phyloP scores from a whole-genome alignment of 2,888 invertebrate genomes.

The Exocentrus adspersus region DNA sequence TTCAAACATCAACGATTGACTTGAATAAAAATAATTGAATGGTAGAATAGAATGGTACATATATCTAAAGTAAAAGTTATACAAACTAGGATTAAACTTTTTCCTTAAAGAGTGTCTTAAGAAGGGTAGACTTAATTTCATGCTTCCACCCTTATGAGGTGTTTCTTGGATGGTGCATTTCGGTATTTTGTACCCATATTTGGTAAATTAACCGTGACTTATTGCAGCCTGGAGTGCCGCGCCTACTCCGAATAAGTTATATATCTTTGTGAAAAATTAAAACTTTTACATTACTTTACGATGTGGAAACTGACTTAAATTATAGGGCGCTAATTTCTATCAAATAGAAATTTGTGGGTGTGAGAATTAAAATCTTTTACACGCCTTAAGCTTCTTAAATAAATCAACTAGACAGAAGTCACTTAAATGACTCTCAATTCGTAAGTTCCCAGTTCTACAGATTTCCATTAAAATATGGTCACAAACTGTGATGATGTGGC shows the following conservation, averaged over 20 bases:
- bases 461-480: no score
- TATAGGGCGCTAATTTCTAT: conserved; percentile 59
- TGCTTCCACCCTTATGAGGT: conserved; percentile 11
- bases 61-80: no score
- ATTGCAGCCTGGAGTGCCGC: conserved; percentile 52
- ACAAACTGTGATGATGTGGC: no score
- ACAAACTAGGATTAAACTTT: no score
- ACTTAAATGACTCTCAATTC: no score
- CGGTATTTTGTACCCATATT: conserved; percentile 31
- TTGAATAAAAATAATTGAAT: no score
- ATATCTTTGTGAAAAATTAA: conserved; percentile 61
- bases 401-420: no score
- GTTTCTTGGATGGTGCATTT: neutral
- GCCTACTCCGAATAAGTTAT: conserved; percentile 62
- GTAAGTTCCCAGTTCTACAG: no score
- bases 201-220: conserved; percentile 52
- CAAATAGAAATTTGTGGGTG: conserved; percentile 15
- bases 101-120: conserved; percentile 3
- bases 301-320: conserved; percentile 60
- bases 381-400: neutral
- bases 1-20: no score
- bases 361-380: conserved; percentile 12
- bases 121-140: conserved; percentile 19
- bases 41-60: no score
- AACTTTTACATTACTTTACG: conserved; percentile 62